These are phyloP conservation scores for Epirrhoe tristata DNA, from an alignment of 2,888 invertebrate species.

Conservation along the genomic window DNA sequence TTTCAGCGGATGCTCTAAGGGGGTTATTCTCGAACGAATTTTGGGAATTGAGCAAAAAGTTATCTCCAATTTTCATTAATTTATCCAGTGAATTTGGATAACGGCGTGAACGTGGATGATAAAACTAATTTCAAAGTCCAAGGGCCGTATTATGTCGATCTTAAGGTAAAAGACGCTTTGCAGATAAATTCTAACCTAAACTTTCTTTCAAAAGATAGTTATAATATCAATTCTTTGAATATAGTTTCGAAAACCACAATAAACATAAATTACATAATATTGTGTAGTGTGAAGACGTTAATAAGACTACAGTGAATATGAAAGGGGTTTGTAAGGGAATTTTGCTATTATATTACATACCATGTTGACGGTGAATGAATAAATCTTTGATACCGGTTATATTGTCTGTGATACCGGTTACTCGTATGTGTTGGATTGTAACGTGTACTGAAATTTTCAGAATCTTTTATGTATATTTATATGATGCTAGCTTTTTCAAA, in stretches of 20 bases:
- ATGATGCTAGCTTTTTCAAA: background rate
- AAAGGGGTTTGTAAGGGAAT: background rate
- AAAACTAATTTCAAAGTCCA: conserved; percentile 39
- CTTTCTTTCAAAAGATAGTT: conserved; percentile 2
- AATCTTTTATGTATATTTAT: conserved; percentile 3
- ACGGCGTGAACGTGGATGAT: conserved; percentile 38
- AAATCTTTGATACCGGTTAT: background rate
- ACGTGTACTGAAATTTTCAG: background rate
- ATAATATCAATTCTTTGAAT: background rate
- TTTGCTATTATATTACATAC: background rate
- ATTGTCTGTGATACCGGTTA: background rate
- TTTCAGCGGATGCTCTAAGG: conserved; percentile 31
- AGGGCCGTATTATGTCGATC: conserved; percentile 23
- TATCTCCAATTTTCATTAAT: conserved; percentile 44
- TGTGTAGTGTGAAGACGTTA: background rate
- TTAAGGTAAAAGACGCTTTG: conserved; percentile 20
- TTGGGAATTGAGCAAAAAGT: conserved; percentile 38
- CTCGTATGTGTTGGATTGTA: background rate
- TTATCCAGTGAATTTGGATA: conserved; percentile 41
- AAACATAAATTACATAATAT: background rate
- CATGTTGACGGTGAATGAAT: conserved; percentile 5
- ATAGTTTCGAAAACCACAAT: background rate
- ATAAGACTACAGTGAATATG: background rate
- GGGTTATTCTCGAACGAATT: conserved; percentile 32
- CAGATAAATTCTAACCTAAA: conserved; percentile 10